Evolutionary conservation across 1,140 invertebrate species (phyloP), one percentile per base, ranked within the genome.

Genomic region (Drosophila mayri): DNA sequence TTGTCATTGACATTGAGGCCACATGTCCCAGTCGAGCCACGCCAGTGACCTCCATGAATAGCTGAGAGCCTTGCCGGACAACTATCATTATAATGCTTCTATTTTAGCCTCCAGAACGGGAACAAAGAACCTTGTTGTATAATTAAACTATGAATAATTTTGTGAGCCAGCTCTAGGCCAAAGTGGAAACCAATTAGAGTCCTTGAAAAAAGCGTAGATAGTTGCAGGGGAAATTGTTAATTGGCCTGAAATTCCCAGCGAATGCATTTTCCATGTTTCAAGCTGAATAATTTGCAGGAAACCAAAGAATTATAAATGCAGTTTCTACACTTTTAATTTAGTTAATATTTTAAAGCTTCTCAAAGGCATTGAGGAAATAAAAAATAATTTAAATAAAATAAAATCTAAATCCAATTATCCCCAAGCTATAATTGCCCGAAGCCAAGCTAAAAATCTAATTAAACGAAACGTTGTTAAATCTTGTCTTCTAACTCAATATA

Each of bases 1-100:
- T 63, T 55, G 62, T 35, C 54, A 66, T 52, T 58, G 74, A 77
- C 74, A 77, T 76, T 77, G 73, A 52, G 55, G 62, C 54, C 68
- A 72, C 66, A 60, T 72, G 73, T 59, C 44, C 62, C 41, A 12
- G 32, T 22, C n/a, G 57, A 44, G 28, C 41, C 38, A 43, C 58
- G 70, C 25, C 49, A 18, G 28, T 58, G 61, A 49, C 60, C 72
- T 59, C 72, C 22, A 62, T 65, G 44, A 74, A 65, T 44, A 43
- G 37, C 57, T 43, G 37, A 70, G 35, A 52, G 22, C 38, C 32
- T 11, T 30, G 47, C 10, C 10, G 44, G 47, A 18, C 35, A 55
- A 38, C 63, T 38, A 41, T 20, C 44, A 50, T 57, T 65, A 40
- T 38, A 52, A 32, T 73, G 35, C 43, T 18, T 63, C 38, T 35